Base-by-base conservation (phyloP, 2,113 vertebrate genomes). In the Abramis brama region DNA sequence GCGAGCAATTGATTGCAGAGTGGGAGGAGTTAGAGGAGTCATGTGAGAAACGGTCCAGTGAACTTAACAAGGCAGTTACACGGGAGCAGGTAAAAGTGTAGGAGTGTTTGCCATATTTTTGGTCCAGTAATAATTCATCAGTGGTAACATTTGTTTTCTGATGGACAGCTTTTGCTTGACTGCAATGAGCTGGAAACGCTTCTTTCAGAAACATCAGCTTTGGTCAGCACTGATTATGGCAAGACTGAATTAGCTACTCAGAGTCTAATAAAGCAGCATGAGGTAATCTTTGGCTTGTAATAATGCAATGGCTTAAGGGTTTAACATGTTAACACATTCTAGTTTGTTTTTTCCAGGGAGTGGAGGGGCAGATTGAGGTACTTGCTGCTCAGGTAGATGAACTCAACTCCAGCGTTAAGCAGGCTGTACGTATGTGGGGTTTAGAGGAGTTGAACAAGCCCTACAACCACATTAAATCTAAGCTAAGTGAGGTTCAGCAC, bases 21-120 rank as follows among this genome's bases (percentile, higher is more conserved):
- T 98, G 97, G 97, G 91, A 92, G 79, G 94, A 94, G 86, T 94
- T 98, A 74, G 95, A 97, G 86, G 91, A 91, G 30, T 91, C 92
- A 0, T 97, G 96, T 71, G 94, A 92, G 19, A 91, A 89, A n/a
- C 93, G 91, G 84, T 90, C 93, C 57, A 93, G 85, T 45, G 88
- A 94, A 84, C 93, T 97, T 82, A 95, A 94, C 88, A 94, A 93
- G 30, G 95, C 95, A 1, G 87, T 95, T 64, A 90, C 89, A 79
- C 92, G 95, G 86, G 95, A 97, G 73, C 95, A 97, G 96, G 97
- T 98, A 93, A 11, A 39, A 74, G 23, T 17, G 19, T 71, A 17
- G 17, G 47, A 64, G 39, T 11, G 60, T 66, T 50, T 62, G 25
- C 36, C n/a, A 36, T 9, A n/a, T 43, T 62, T 78, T 47, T 15